Conservation (phyloP, 2,113 vertebrate species). For the Calonectris borealis region DNA sequence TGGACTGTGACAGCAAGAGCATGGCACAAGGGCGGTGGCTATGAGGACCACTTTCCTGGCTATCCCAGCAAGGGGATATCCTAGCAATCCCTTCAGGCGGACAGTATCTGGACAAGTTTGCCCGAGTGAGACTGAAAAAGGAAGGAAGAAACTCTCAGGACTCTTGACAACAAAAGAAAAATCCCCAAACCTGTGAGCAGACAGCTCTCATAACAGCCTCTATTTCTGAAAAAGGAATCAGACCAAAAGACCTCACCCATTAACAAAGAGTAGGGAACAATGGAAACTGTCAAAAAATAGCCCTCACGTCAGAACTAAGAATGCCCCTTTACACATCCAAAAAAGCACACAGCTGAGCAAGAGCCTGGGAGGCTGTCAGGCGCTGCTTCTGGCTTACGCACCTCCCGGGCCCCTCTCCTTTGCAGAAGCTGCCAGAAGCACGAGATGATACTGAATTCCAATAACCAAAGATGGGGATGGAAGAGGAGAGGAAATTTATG, state of each 20-base stretch:
- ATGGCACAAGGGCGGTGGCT: background rate
- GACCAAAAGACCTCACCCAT: background rate
- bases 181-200: background rate
- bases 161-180: background rate
- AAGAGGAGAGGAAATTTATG: background rate
- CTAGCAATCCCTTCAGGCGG: background rate
- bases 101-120: background rate
- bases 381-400: background rate
- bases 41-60: background rate
- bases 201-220: background rate
- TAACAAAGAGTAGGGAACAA: slow-evolving; percentile 12
- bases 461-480: background rate
- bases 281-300: slow-evolving; percentile 25
- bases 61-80: background rate
- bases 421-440: background rate
- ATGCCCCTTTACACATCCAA: background rate
- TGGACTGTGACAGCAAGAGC: background rate
- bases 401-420: background rate
- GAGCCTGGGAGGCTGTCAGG: background rate
- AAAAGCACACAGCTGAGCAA: background rate
- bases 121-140: background rate
- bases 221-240: slow-evolving; percentile 5
- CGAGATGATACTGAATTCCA: background rate
- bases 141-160: background rate
- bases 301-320: background rate